These are phyloP conservation scores for Hemiscyllium ocellatum DNA, from an alignment of 2,113 vertebrate genomes.

Conservation along the genomic window DNA sequence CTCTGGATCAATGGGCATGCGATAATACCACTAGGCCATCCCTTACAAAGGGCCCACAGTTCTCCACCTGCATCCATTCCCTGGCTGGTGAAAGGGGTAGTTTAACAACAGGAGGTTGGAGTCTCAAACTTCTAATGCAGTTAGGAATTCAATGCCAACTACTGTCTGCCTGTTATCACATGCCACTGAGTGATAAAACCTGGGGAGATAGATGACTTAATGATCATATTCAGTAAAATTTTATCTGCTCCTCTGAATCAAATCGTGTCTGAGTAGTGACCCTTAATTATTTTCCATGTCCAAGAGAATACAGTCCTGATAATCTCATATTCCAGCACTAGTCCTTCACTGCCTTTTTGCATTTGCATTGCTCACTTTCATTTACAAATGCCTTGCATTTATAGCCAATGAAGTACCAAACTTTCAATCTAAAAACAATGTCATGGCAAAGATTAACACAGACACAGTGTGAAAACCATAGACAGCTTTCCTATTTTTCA, in stretches of 20 bases:
- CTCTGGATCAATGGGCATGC: too few relatives aligned
- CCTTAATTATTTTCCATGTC: too few relatives aligned
- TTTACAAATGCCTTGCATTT: neutral
- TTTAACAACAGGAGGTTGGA: neutral
- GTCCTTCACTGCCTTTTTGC: neutral
- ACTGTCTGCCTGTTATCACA: neutral
- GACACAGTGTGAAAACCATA: neutral
- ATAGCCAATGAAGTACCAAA: neutral
- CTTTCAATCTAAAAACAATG: neutral
- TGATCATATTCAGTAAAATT: too few relatives aligned
- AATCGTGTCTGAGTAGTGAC: too few relatives aligned
- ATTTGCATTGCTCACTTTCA: neutral
- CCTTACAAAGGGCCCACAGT: neutral
- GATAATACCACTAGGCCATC: too few relatives aligned
- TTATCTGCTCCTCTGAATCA: too few relatives aligned
- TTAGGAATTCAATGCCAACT: neutral
- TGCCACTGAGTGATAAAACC: too few relatives aligned
- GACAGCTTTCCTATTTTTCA: neutral
- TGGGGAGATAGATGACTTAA: too few relatives aligned
- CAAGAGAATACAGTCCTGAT: neutral
- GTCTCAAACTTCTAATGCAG: neutral
- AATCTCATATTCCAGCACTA: neutral
- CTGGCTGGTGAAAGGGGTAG: neutral
- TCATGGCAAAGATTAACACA: neutral
- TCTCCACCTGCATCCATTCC: neutral